A percentile compares a stretch with the other conserved stretches of the same genome.
Conservation (phyloP, 1,140 invertebrate genomes). For the Drosophila orosa region DNA sequence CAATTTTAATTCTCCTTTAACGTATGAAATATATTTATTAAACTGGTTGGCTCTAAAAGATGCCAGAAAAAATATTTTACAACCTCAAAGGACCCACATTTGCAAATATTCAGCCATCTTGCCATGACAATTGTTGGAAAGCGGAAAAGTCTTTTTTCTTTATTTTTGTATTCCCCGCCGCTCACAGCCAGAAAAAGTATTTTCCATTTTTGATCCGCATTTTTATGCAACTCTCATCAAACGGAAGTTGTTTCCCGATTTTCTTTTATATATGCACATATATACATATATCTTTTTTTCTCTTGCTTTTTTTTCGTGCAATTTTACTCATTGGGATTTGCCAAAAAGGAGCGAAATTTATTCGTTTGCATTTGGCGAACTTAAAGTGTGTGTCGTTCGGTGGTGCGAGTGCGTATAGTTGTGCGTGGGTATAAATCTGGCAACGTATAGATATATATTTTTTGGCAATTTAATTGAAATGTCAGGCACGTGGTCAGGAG, state of each 20-base stretch:
- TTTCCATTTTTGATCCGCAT: slow-evolving; percentile 45
- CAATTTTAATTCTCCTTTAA: not conserved
- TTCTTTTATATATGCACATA: slow-evolving; percentile 21
- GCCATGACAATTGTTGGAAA: slow-evolving; percentile 12
- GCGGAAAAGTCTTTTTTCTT: slow-evolving; percentile 13
- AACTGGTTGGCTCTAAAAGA: not conserved
- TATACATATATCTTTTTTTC: not conserved
- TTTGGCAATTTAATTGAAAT: slow-evolving; percentile 67
- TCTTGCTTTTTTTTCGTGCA: slow-evolving; percentile 3
- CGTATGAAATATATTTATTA: not conserved
- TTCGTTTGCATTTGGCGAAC: slow-evolving; percentile 31
- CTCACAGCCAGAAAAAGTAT: slow-evolving; percentile 21
- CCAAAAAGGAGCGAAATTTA: slow-evolving; percentile 26
- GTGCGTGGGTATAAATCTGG: slow-evolving; percentile 32
- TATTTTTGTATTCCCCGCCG: not conserved
- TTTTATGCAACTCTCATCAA: slow-evolving; percentile 47
- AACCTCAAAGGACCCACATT: not conserved
- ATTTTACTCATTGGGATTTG: slow-evolving; percentile 14
- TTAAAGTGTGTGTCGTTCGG: slow-evolving; percentile 31
- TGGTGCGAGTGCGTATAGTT: slow-evolving; percentile 1
- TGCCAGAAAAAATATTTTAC: not conserved
- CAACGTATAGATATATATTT: slow-evolving; percentile 41
- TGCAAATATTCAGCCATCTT: not conserved
- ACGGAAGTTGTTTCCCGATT: slow-evolving; percentile 48
- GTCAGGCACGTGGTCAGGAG: slow-evolving; percentile 54